Base-by-base conservation (phyloP, 2,888 invertebrate genomes). In the Chymomyza caudatula region DNA sequence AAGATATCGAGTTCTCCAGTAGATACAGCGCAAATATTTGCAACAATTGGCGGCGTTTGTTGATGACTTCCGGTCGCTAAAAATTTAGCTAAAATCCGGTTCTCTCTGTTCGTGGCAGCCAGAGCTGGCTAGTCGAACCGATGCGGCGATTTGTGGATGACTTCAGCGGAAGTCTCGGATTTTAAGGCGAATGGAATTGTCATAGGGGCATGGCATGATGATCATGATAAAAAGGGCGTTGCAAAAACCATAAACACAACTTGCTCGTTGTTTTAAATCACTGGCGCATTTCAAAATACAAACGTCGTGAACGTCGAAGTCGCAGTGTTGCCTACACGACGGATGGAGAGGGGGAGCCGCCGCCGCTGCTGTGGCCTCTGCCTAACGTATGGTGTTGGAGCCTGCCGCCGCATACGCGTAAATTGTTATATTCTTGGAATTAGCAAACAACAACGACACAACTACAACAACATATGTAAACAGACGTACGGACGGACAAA, bases 11-110 rank as follows among this genome's bases (percentile, higher is more conserved):
- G 6, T 25, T 25, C 29, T 37, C 8, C 29, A 11, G 11, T 23
- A 52, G 19, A 53, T 43, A 68, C 49, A 49, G 56, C 65, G 69
- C 74, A 75, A 74, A 84, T 78, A 76, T 73, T 78, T 76, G 79
- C 87, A 77, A 77, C 77, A 76, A 74, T 77, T 80, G 79, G 74
- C 71, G 75, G 72, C 74, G 74, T 77, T 77, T 68, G 75, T 76
- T 77, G 77, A 78, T 73, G 79, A 87, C 86, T 88, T 88, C 89
- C 87, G 89, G 87, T 86, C 86, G 71, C 54, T 60, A 25, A 55
- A 55, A 47, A 15, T 47, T 47, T 2, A 47, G 47, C 47, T 11
- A 79, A 56, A 73, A 56, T 25, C n/a, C 25, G 13, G 8, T 43
- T 20, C 17, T 20, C 17, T 59, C 68, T 67, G 56, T 49, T 74